Evolutionary conservation across 2,888 invertebrate genomes (phyloP), one percentile per base, ranked within the genome.

Genomic region (Macaria notata): DNA sequence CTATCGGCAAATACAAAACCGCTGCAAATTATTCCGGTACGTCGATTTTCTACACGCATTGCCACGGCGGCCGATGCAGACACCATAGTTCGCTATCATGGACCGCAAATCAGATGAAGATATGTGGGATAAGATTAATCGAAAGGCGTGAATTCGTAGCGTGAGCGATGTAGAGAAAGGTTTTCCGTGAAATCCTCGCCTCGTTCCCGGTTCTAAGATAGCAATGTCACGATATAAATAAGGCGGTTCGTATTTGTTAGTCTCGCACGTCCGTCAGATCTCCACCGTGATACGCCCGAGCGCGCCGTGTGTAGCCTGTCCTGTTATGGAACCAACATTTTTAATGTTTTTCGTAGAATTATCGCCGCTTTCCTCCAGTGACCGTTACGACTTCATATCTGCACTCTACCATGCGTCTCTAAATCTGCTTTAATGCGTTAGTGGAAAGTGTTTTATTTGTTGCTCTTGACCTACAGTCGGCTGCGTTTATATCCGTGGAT

Each of bases 201-300:
- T 78, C 76, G 76, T 80, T 78, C 78, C 75, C 74, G 75, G 71
- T 71, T 73, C 67, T 61, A 64, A 78, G 80, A 82, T 83, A 74
- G 74, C 63, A 63, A 59, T 72, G 75, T 75, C 78, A 74, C 74
- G 80, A 76, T 78, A 76, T 63, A 64, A 66, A 61, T 64, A 56
- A 62, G 55, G 47, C 56, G 59, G 62, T 63, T 62, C 61, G 59
- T 69, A 64, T 72, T 71, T 70, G 70, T 73, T 71, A 71, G 72
- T 72, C 70, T 70, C 64, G 73, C 76, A 75, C 76, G 77, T 73
- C 75, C 63, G 62, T 64, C 67, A 68, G 77, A 80, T 81, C 74
- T 68, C 68, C 65, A 62, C 69, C 59, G 55, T 70, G 78, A 79
- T 81, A 79, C 68, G 69, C 60, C 65, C 70, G 58, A 61, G 60